Evolutionary conservation across 2,113 vertebrate genomes (phyloP).

Genomic region (Chaetura pelagica): DNA sequence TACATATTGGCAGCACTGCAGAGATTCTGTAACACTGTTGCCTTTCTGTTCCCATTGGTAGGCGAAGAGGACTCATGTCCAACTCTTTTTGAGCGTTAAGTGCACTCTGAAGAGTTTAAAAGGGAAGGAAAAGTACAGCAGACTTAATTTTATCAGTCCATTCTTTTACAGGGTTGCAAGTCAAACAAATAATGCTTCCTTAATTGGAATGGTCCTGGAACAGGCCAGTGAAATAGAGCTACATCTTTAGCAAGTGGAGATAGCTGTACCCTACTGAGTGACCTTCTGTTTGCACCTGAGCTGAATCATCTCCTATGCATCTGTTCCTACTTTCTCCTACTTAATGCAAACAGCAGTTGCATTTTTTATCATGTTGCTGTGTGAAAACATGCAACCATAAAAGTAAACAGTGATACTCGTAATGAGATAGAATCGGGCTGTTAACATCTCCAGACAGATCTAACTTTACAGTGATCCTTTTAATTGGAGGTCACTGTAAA

Average conservation of each 20-base stretch:
- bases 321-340: background rate
- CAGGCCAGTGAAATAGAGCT: background rate
- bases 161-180: background rate
- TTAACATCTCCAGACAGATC: background rate
- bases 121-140: background rate
- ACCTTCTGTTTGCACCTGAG: slow-evolving; percentile 49
- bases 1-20: background rate
- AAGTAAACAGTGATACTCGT: background rate
- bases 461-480: background rate
- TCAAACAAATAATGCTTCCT: background rate
- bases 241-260: background rate
- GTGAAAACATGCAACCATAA: background rate
- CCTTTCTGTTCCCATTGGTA: background rate
- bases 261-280: background rate
- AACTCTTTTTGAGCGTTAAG: background rate
- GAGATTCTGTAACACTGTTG: background rate
- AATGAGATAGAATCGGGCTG: background rate
- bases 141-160: background rate
- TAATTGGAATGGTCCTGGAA: background rate
- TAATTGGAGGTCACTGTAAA: background rate
- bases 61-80: background rate
- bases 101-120: background rate
- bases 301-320: slow-evolving; percentile 20
- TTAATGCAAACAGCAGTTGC: background rate
- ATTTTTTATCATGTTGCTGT: background rate